Evolutionary conservation across 30 jellyfish, hydroid and myxozoan genomes (phyloP).

Genomic region (Chironex yamaguchii): DNA sequence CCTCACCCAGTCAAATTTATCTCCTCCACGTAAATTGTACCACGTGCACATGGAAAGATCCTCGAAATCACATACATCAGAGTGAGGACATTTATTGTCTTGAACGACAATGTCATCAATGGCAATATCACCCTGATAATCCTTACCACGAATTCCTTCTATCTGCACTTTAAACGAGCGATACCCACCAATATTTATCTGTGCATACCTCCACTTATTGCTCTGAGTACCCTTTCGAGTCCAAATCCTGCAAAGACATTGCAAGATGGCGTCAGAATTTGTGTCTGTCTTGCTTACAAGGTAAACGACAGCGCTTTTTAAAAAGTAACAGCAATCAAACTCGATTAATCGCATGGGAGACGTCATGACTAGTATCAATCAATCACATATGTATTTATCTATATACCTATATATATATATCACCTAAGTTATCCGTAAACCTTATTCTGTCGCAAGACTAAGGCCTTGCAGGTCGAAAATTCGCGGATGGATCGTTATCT

Average conservation of each 20-base stretch:
- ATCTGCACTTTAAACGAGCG: slow-evolving; percentile 68
- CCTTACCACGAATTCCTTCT: slow-evolving; percentile 89
- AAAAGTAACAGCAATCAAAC: too few relatives aligned
- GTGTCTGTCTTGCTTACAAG: too few relatives aligned
- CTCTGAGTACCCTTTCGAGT: slow-evolving; percentile 97
- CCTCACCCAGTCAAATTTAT: slow-evolving; percentile 91
- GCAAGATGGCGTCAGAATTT: neutral
- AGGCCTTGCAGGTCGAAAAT: too few relatives aligned
- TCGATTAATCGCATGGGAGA: too few relatives aligned
- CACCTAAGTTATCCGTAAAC: too few relatives aligned
- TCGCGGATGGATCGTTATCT: too few relatives aligned
- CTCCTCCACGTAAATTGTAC: slow-evolving; percentile 79
- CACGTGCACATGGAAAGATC: slow-evolving; percentile 73
- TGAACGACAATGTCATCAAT: slow-evolving; percentile 86
- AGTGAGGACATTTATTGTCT: slow-evolving; percentile 76
- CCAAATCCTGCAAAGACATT: slow-evolving; percentile 72
- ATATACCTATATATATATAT: too few relatives aligned
- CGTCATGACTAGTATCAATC: too few relatives aligned
- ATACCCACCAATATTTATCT: slow-evolving; percentile 78
- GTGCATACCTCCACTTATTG: slow-evolving; percentile 90
- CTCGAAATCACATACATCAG: slow-evolving; percentile 91
- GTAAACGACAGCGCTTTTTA: too few relatives aligned
- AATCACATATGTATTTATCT: too few relatives aligned
- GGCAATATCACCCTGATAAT: slow-evolving; percentile 92
- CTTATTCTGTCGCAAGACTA: too few relatives aligned